Evolutionary conservation across 2,888 invertebrate species (phyloP).

Genomic region (Stenurella melanura): DNA sequence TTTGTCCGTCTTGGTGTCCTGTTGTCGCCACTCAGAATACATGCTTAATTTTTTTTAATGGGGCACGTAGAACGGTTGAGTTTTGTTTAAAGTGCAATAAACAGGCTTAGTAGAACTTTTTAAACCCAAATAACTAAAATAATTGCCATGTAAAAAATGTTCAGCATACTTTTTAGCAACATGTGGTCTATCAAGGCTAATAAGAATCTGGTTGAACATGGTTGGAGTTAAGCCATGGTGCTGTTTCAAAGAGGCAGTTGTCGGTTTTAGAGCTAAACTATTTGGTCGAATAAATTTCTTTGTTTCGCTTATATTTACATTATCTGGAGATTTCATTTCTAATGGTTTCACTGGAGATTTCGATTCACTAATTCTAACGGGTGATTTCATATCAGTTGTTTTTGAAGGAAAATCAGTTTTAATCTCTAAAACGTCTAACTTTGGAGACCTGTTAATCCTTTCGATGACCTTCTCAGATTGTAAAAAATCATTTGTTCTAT

Average conservation of each 20-base stretch:
- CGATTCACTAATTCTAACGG: constrained; percentile 42
- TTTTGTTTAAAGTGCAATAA: constrained; percentile 94
- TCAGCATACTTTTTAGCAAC: constrained; percentile 93
- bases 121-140: constrained; percentile 92
- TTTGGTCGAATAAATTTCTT: constrained; percentile 88
- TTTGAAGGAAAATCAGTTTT: constrained; percentile 56
- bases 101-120: constrained; percentile 93
- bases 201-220: constrained; percentile 87
- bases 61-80: constrained; percentile 95
- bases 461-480: constrained; percentile 44
- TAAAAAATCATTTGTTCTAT: constrained; percentile 30
- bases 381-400: constrained; percentile 54
- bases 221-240: constrained; percentile 89
- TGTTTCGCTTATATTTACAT: constrained; percentile 62
- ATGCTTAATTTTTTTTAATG: constrained; percentile 93
- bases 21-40: constrained; percentile 92
- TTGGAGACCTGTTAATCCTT: constrained; percentile 36
- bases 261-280: constrained; percentile 88
- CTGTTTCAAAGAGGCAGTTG: constrained; percentile 86
- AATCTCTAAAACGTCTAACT: constrained; percentile 57
- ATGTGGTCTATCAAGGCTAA: constrained; percentile 93
- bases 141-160: constrained; percentile 91
- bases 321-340: constrained; percentile 42
- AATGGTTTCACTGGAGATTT: constrained; percentile 26
- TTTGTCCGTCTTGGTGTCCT: constrained; percentile 71